Evolutionary conservation across 2,888 invertebrate genomes (phyloP).

Genomic region (Quadriops clusia): DNA sequence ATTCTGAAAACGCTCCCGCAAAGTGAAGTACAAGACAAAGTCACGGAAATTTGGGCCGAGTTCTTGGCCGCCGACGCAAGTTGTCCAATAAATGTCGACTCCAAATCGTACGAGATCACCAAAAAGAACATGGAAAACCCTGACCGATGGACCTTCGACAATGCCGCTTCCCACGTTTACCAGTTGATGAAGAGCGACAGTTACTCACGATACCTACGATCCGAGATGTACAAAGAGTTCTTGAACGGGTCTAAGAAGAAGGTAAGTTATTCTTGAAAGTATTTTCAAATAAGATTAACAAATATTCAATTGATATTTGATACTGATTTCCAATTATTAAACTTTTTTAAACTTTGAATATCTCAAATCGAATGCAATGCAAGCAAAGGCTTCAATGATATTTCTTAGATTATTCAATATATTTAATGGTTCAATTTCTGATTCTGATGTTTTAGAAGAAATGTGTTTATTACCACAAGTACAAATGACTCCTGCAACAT

Average conservation of each 20-base stretch:
- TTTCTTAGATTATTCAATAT: no score
- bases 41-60: conserved; percentile 83
- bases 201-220: conserved; percentile 92
- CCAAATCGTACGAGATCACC: conserved; percentile 75
- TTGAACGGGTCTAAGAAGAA: conserved; percentile 93
- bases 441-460: no score
- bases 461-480: no score
- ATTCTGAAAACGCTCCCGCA: conserved; percentile 82
- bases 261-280: conserved; percentile 42
- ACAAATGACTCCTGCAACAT: no score
- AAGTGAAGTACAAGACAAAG: conserved; percentile 69
- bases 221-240: conserved; percentile 97
- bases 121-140: conserved; percentile 70
- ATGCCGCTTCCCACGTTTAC: conserved; percentile 96
- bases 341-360: no score
- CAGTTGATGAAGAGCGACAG: conserved; percentile 99
- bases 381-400: no score
- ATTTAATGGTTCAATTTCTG: no score
- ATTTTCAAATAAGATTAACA: background rate
- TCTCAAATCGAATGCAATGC: no score
- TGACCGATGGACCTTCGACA: conserved; percentile 92
- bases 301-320: background rate
- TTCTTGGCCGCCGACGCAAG: conserved; percentile 89
- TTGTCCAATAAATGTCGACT: conserved; percentile 95
- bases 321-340: conserved; percentile 2